Base-by-base conservation (phyloP, 2,888 invertebrate genomes). In the Anoplius nigerrimus region DNA sequence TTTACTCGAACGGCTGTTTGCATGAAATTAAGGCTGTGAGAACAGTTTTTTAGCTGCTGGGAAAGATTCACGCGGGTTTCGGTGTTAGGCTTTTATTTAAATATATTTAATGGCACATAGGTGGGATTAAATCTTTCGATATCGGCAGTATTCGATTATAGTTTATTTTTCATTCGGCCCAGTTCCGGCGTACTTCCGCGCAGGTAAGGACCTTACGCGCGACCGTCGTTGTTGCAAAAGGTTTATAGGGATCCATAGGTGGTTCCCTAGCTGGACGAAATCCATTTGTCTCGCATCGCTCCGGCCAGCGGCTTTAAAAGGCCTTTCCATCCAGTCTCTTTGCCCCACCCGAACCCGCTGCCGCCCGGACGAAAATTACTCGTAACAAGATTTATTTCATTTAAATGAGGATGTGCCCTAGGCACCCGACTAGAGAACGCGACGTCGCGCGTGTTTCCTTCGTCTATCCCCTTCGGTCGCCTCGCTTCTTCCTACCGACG, bases 361-460 rank as follows among this genome's bases (percentile, higher is more conserved):
- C 55, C 72, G 55, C 55, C 72, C 78, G 66, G 74, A 78, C 82
- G 78, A 85, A 85, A 85, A 85, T 85, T 81, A 83, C 81, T 80
- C 82, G 82, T 82, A 86, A 86, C 85, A 85, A 86, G 85, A 86
- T 86, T 86, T 86, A 86, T 86, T 80, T 86, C 86, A 83, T 86
- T 86, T 85, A 85, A 86, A 86, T 86, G 85, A 86, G 85, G 84
- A 86, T 85, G 85, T 86, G 74, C 78, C 75, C 82, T 83, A 82
- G 78, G 75, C 83, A 68, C 75, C 69, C 67, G 69, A 57, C 75
- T 84, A 82, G 81, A 79, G 64, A 62, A 55, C 51, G 64, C 48
- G 13, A 34, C 48, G 48, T 60, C 20, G 20, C 21, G 21, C 21
- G 22, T 8, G 16, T 18, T 48, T 55, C 42, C 42, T 34, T 22